Evolutionary conservation across 1,140 invertebrate species (phyloP), one percentile per base, ranked within the genome.

Genomic region (Apis dorsata): DNA sequence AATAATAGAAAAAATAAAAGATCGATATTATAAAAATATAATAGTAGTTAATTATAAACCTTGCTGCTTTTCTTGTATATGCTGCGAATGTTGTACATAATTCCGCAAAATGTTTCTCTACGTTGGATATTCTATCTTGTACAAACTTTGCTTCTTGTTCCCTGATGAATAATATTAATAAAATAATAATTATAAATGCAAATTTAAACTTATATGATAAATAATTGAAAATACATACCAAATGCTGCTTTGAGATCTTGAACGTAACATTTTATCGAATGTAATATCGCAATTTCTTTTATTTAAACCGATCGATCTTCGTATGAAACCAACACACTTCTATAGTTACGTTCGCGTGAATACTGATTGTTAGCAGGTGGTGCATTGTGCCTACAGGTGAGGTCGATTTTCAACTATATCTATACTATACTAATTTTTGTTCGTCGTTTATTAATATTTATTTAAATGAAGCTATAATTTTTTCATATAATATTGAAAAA

Each of bases 101-200:
- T 88, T 97, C 96, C 19, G 95, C 95, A 83, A 97, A 95, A 92
- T 96, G 94, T 84, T 95, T 96, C 90, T 97, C 96, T 2, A 96
- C 95, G 21, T 92, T 93, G 57, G 95, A 94, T 73, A 97, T 96
- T 68, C 96, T 94, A 72, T 97, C 96, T 89, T 96, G 96, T 68
- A 97, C 96, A 86, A 97, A 96, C 92, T 95, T 96, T 12, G 95
- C 95, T 92, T 96, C 96, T 89, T 95, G 95, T 93, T 96, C 96
- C 88, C 92, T 93, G 79, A 75, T 57, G 15, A 68, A 74, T 21
- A 73, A 79, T 79, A 59, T 3, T 78, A 17, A 70, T 15, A 21
- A 78, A 49, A 4, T 49, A 28, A 51, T 13, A 63, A 49, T 60
- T 34, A 57, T 17, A 51, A 28, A 62, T 9, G 0, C 0, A 21